Evolutionary conservation across 2,888 invertebrate genomes (phyloP).

Genomic region (Tachina fera): DNA sequence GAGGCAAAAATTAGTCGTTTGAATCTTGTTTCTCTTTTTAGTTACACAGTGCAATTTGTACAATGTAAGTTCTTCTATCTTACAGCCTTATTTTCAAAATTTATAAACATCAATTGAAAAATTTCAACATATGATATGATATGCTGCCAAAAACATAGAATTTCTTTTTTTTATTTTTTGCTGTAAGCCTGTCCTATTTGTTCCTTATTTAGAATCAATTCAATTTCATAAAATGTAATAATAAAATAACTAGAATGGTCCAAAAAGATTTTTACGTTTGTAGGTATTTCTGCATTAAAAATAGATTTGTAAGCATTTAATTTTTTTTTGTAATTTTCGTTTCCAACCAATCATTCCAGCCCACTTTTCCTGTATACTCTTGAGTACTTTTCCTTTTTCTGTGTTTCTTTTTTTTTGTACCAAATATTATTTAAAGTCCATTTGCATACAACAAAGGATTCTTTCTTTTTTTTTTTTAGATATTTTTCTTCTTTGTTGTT

Average conservation of each 20-base stretch:
- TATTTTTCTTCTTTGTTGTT: constrained; percentile 2
- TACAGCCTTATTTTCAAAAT: neutral
- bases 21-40: no score
- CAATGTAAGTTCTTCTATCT: no score
- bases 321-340: neutral
- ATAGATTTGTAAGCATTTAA: constrained; percentile 22
- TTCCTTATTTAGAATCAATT: constrained; percentile 11
- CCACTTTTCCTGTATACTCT: constrained; percentile 17
- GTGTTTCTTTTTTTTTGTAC: neutral
- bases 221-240: constrained; percentile 22
- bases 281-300: neutral
- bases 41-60: no score
- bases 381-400: constrained; percentile 32
- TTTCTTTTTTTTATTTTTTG: constrained; percentile 7
- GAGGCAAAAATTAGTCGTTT: no score
- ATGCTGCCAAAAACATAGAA: neutral
- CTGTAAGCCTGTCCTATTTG: neutral
- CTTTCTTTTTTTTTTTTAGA: constrained; percentile 28
- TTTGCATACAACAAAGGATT: constrained; percentile 66
- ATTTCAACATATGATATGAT: neutral
- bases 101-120: neutral
- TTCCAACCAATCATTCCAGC: constrained; percentile 41
- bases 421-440: constrained; percentile 64
- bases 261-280: constrained; percentile 27
- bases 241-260: constrained; percentile 8